Conservation (phyloP, 2,797 vertebrate species). For the Percopsis omiscomaycus region DNA sequence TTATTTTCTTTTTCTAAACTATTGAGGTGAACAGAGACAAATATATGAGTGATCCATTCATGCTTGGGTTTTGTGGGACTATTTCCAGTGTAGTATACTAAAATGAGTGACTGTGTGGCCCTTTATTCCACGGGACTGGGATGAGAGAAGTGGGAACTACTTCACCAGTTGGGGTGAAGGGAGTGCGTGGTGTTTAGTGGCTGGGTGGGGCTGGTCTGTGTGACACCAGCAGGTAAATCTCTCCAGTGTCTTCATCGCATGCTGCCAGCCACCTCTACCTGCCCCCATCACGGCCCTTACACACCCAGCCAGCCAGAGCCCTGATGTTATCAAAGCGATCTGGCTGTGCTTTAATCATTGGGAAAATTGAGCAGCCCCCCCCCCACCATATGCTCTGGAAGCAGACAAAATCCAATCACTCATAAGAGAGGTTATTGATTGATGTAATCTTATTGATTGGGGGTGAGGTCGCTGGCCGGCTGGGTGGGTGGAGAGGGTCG, state of each 20-base stretch:
- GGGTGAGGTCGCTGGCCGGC: constrained; percentile 58
- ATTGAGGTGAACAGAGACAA: too few relatives aligned
- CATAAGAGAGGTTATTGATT: constrained; percentile 84
- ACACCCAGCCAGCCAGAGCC: constrained; percentile 78
- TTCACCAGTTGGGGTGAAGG: too few relatives aligned
- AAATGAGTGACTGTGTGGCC: too few relatives aligned
- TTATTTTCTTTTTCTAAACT: constrained; percentile 4
- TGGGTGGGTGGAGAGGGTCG: constrained; percentile 58
- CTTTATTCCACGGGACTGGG: too few relatives aligned
- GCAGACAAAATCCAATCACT: constrained; percentile 82
- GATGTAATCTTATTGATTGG: constrained; percentile 86
- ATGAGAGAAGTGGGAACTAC: too few relatives aligned
- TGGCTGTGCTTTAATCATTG: constrained; percentile 83
- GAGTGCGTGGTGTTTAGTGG: too few relatives aligned
- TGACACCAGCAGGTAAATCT: constrained; percentile 13
- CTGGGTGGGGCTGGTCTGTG: background rate
- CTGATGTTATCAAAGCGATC: constrained; percentile 85
- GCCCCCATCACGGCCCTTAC: constrained; percentile 69
- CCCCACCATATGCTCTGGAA: constrained; percentile 52
- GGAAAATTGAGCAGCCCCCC: constrained; percentile 70
- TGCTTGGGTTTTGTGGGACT: too few relatives aligned
- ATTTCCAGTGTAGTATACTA: too few relatives aligned
- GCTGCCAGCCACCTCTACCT: constrained; percentile 56
- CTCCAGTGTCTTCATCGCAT: constrained; percentile 33
- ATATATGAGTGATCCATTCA: too few relatives aligned